Evolutionary conservation across 1,140 invertebrate species (phyloP).

Genomic region (Brachystomella parvula): DNA sequence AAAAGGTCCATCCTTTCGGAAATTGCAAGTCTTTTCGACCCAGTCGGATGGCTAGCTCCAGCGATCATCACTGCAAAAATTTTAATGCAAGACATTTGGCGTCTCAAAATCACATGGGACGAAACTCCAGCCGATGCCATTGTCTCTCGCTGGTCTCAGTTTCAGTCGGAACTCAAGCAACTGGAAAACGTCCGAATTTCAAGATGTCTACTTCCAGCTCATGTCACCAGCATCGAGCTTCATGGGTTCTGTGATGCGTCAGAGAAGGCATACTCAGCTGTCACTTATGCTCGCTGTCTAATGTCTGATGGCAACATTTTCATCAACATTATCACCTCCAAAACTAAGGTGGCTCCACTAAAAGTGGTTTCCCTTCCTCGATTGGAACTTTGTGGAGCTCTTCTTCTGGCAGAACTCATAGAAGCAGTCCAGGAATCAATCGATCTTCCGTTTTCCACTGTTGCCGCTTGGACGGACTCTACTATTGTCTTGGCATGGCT

Average conservation of each 20-base stretch:
- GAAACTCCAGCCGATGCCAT: constrained; percentile 36
- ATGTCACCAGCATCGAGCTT: not conserved
- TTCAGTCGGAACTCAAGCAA: not conserved
- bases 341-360: constrained; percentile 22
- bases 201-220: not conserved
- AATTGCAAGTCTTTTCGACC: constrained; percentile 18
- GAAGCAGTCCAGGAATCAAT: constrained; percentile 8
- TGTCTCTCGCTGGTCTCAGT: constrained; percentile 32
- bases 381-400: constrained; percentile 25
- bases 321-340: constrained; percentile 11
- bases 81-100: constrained; percentile 41
- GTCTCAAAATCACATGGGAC: constrained; percentile 40
- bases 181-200: not conserved
- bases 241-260: constrained; percentile 13
- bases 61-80: constrained; percentile 39
- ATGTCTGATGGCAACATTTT: too few species aligned
- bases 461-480: constrained; percentile 40
- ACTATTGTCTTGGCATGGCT: constrained; percentile 43
- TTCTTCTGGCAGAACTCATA: constrained; percentile 14
- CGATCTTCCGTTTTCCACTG: not conserved
- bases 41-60: constrained; percentile 25
- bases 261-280: constrained; percentile 2
- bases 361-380: constrained; percentile 26
- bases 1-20: constrained; percentile 21
- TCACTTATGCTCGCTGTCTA: not conserved